Percentiles rank a stretch among this genome's conserved stretches.
Conservation (phyloP, 2,888 invertebrate species). For the Dioctria linearis region DNA sequence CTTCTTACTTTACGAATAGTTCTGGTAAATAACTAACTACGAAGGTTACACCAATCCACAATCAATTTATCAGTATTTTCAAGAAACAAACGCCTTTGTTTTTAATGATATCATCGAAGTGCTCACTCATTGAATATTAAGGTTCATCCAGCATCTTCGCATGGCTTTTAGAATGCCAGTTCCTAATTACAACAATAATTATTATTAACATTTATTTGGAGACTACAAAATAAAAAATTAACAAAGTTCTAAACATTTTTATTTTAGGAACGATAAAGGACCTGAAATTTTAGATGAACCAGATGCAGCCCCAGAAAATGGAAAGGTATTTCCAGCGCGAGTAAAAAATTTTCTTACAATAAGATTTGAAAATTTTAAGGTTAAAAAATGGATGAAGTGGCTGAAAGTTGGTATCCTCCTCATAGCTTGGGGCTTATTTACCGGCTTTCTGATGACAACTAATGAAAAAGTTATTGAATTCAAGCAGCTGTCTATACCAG, state of each 20-base stretch:
- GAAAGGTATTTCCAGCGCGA: constrained; percentile 23
- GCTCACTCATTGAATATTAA: too few relatives aligned
- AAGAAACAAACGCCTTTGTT: too few relatives aligned
- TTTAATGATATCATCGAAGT: too few relatives aligned
- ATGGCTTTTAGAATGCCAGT: too few relatives aligned
- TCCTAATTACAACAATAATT: too few relatives aligned
- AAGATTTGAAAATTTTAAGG: constrained; percentile 59
- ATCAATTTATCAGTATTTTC: too few relatives aligned
- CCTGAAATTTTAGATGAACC: constrained; percentile 28
- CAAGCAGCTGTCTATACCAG: constrained; percentile 75
- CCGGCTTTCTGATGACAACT: constrained; percentile 78
- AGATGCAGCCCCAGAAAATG: constrained; percentile 33
- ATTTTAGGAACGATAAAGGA: background rate
- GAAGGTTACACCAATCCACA: too few relatives aligned
- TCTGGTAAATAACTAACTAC: too few relatives aligned
- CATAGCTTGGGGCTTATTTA: constrained; percentile 79
- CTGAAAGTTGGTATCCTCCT: constrained; percentile 74
- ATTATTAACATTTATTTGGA: too few relatives aligned
- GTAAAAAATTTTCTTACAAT: background rate
- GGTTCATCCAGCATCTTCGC: too few relatives aligned
- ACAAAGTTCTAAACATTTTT: background rate
- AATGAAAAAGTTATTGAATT: constrained; percentile 77
- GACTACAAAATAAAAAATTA: background rate
- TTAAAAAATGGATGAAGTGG: constrained; percentile 67
- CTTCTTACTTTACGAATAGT: too few relatives aligned